A percentile compares a stretch with the other conserved stretches of the same genome.
phyloP scores from a whole-genome alignment of 2,888 invertebrate species.

The Clanis bilineata region DNA sequence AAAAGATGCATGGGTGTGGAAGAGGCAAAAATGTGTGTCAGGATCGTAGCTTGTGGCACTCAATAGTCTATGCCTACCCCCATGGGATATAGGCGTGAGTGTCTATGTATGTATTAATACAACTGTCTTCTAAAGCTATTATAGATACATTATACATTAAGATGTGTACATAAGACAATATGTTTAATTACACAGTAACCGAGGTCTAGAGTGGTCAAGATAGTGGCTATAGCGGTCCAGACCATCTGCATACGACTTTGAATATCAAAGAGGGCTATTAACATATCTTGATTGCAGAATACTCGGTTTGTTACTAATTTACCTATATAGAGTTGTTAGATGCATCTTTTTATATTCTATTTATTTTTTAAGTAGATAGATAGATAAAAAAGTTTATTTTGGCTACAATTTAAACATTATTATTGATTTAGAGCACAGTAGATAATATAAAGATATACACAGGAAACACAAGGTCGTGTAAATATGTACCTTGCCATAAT shows the following conservation, averaged over 20 bases:
- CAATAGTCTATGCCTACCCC: too few species aligned
- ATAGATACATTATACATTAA: slow-evolving; percentile 13
- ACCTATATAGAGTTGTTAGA: slow-evolving; percentile 43
- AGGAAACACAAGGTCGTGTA: too few species aligned
- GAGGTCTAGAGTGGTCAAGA: slow-evolving; percentile 45
- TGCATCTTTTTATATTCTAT: background rate
- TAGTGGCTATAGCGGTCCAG: slow-evolving; percentile 42
- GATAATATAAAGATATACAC: too few species aligned
- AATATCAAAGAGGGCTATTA: slow-evolving; percentile 64
- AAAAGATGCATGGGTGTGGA: too few species aligned
- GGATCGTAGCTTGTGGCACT: too few species aligned
- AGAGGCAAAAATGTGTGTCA: too few species aligned
- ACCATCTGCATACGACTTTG: slow-evolving; percentile 54
- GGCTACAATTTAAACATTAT: too few species aligned
- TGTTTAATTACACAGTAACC: slow-evolving; percentile 35
- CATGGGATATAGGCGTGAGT: too few species aligned
- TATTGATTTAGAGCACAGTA: too few species aligned
- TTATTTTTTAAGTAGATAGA: background rate
- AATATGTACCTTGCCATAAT: too few species aligned
- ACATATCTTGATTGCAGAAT: slow-evolving; percentile 64
- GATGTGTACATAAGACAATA: slow-evolving; percentile 16
- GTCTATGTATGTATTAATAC: background rate
- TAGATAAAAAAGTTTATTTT: too few species aligned
- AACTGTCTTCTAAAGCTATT: background rate
- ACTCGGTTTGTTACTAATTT: slow-evolving; percentile 40